phyloP scores from a whole-genome alignment of 1,140 invertebrate species.

The Drosophila santomea region DNA sequence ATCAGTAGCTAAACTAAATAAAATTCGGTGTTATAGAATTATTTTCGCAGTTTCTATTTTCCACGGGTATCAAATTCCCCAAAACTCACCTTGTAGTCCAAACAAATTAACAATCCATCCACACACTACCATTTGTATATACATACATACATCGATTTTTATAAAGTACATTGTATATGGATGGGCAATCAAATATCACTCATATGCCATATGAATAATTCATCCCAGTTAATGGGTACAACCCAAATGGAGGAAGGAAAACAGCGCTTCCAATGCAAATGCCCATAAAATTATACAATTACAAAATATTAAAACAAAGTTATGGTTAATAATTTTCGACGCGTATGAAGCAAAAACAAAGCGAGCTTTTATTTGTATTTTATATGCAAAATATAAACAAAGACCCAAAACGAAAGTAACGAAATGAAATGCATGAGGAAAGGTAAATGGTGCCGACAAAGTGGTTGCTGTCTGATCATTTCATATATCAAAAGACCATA shows the following conservation, averaged over 20 bases:
- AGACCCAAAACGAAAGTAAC: conserved; percentile 47
- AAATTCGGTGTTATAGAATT: too few species aligned
- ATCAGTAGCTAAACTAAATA: neutral
- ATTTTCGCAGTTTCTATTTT: neutral
- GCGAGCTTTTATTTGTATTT: conserved; percentile 45
- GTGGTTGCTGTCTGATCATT: conserved; percentile 62
- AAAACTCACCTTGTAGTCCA: neutral
- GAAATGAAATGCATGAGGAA: conserved; percentile 44
- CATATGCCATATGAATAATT: conserved; percentile 78
- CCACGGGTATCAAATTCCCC: neutral
- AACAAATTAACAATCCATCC: neutral
- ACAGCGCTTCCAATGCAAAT: conserved; percentile 58
- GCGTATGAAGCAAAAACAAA: conserved; percentile 35
- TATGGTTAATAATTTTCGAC: conserved; percentile 71
- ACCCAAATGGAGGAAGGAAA: conserved; percentile 7
- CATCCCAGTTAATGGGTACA: conserved; percentile 47
- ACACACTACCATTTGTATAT: conserved; percentile 14
- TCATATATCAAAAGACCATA: conserved; percentile 77
- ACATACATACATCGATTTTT: conserved; percentile 1
- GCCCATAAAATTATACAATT: conserved; percentile 79
- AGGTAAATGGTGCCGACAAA: conserved; percentile 75
- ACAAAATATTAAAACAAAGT: conserved; percentile 78
- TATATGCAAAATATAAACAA: conserved; percentile 76
- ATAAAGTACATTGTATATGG: conserved; percentile 1
- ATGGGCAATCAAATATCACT: conserved; percentile 76